Percentiles rank a stretch among this genome's conserved stretches.
phyloP scores from a whole-genome alignment of 2,797 vertebrate genomes.

The Chelidonichthys spinosus region DNA sequence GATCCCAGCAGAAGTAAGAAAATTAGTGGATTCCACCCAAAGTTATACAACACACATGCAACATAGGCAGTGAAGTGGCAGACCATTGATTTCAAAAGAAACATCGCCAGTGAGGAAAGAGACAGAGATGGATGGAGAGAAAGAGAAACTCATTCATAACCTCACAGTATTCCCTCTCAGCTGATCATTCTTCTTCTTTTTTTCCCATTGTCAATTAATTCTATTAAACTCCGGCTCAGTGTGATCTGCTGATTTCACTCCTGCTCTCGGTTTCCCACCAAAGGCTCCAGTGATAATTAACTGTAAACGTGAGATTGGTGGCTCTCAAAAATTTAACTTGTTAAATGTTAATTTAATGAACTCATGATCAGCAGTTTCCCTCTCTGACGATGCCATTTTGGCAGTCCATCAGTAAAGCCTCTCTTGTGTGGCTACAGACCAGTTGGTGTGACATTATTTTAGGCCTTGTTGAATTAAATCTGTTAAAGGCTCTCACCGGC shows the following conservation, averaged over 20 bases:
- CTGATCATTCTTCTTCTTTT: constrained; percentile 2
- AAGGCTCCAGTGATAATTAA: constrained; percentile 33
- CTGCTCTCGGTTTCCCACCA: constrained; percentile 36
- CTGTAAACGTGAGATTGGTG: constrained; percentile 34
- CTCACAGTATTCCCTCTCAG: constrained; percentile 22
- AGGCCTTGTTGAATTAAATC: constrained; percentile 1
- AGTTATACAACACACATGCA: constrained; percentile 14
- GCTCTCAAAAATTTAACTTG: constrained; percentile 41
- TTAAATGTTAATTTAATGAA: constrained; percentile 46
- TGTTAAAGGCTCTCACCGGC: constrained; percentile 6
- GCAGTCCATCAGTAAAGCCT: constrained; percentile 25
- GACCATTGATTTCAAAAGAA: constrained; percentile 49
- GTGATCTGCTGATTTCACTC: constrained; percentile 33
- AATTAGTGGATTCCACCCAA: constrained; percentile 34
- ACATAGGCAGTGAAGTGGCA: constrained; percentile 34
- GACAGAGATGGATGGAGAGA: constrained; percentile 6
- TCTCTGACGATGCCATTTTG: constrained; percentile 12
- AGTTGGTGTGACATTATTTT: constrained; percentile 16
- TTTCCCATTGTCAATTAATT: constrained; percentile 44
- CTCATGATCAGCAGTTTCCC: constrained; percentile 33
- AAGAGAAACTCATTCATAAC: constrained; percentile 25
- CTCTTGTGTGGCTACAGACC: constrained; percentile 2
- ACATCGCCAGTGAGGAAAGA: constrained; percentile 32
- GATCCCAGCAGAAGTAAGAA: constrained; percentile 12
- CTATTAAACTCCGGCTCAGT: constrained; percentile 44